A percentile compares a stretch with the other conserved stretches of the same genome.
Evolutionary conservation across 2,797 vertebrate genomes (phyloP).

Genomic region (Rhyacichthys aspro): DNA sequence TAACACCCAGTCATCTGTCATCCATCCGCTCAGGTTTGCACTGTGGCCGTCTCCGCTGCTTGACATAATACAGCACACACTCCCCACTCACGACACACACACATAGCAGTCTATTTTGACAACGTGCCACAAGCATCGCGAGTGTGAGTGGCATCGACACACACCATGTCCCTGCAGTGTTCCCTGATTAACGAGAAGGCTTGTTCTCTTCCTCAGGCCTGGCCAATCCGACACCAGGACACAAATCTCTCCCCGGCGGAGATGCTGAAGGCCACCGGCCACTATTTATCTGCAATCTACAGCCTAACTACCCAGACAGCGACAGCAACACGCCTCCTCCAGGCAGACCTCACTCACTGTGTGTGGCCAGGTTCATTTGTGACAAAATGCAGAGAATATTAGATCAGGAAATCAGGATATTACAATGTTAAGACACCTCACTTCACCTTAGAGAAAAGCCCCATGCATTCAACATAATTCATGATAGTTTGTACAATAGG

Average conservation of each 20-base stretch:
- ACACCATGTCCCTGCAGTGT: slow-evolving; percentile 60
- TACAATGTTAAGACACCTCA: slow-evolving; percentile 2
- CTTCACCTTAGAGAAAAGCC: slow-evolving; percentile 3
- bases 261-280: slow-evolving; percentile 76
- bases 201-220: slow-evolving; percentile 68
- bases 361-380: slow-evolving; percentile 6
- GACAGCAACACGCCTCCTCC: slow-evolving; percentile 66
- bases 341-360: slow-evolving; percentile 47
- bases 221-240: slow-evolving; percentile 72
- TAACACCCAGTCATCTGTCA: slow-evolving; percentile 67
- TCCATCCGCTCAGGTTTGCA: slow-evolving; percentile 52
- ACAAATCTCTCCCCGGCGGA: slow-evolving; percentile 75
- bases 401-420: slow-evolving; percentile 26
- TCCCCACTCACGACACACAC: slow-evolving; percentile 8
- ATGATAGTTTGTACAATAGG: neutral
- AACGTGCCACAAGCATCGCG: slow-evolving; percentile 40
- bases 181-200: slow-evolving; percentile 74
- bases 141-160: slow-evolving; percentile 41
- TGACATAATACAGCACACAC: slow-evolving; percentile 55
- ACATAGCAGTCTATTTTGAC: slow-evolving; percentile 36
- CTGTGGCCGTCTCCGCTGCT: slow-evolving; percentile 59
- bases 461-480: too few relatives aligned
- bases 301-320: slow-evolving; percentile 75
- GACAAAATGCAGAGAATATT: slow-evolving; percentile 7
- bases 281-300: slow-evolving; percentile 82